Evolutionary conservation across 2,888 invertebrate species (phyloP).

Genomic region (Caenorhabditis drosophilae): DNA sequence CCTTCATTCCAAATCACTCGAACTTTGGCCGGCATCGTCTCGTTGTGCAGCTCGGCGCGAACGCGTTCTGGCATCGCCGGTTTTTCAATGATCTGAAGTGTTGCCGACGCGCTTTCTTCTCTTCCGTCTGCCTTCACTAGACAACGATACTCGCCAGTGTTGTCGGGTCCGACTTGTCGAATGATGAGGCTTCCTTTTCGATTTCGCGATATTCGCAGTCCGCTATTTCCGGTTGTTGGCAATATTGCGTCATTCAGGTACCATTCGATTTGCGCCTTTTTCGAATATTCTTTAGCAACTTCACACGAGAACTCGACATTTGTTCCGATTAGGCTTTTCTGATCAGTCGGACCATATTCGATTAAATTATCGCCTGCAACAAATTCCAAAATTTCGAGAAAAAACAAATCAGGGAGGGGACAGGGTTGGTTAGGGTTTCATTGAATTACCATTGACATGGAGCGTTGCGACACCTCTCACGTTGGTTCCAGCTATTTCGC

Average conservation of each 20-base stretch:
- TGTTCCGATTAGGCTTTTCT: conserved; percentile 85
- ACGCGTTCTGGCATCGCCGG: conserved; percentile 91
- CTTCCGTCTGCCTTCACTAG: conserved; percentile 90
- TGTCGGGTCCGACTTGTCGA: conserved; percentile 74
- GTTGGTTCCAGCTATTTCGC: conserved; percentile 70
- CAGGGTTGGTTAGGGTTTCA: too few species aligned
- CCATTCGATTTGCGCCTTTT: conserved; percentile 50
- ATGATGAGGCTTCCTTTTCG: conserved; percentile 48
- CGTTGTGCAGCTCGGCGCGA: conserved; percentile 81
- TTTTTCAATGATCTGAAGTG: conserved; percentile 84
- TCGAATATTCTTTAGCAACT: conserved; percentile 83
- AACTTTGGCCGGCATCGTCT: conserved; percentile 76
- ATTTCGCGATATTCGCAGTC: conserved; percentile 41
- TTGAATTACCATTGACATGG: conserved; percentile 1
- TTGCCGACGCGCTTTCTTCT: conserved; percentile 79
- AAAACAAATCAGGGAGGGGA: too few species aligned
- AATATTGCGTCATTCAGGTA: conserved; percentile 47
- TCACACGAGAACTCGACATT: conserved; percentile 92
- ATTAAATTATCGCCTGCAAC: conserved; percentile 86
- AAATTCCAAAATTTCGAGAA: too few species aligned
- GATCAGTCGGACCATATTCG: conserved; percentile 73
- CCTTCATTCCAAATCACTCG: conserved; percentile 75
- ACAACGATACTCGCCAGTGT: conserved; percentile 84
- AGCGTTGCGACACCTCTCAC: conserved; percentile 28
- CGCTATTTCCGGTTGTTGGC: conserved; percentile 38